Conservation (phyloP, 1,140 invertebrate species). For the Homalodisca vitripennis region DNA sequence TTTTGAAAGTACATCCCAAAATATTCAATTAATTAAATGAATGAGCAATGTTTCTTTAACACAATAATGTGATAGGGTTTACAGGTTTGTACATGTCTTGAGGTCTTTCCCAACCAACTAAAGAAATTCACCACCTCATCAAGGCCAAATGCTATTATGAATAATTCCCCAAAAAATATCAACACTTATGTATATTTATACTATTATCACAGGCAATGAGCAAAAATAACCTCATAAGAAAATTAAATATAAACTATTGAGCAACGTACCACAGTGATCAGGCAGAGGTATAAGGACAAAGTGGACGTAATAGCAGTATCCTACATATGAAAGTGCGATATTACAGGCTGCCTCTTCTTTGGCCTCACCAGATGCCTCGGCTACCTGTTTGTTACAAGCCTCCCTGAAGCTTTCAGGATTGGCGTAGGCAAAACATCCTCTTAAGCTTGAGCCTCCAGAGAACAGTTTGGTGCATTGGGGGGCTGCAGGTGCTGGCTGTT, state of each 20-base stretch:
- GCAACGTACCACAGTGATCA: slow-evolving; percentile 53
- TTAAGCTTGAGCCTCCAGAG: slow-evolving; percentile 56
- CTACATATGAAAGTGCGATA: slow-evolving; percentile 59
- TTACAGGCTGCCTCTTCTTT: slow-evolving; percentile 57
- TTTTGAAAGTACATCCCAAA: too few relatives aligned
- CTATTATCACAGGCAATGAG: too few relatives aligned
- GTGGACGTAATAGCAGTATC: slow-evolving; percentile 53
- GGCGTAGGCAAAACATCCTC: slow-evolving; percentile 49
- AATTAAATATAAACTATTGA: too few relatives aligned
- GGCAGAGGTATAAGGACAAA: slow-evolving; percentile 56
- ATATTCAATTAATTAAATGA: too few relatives aligned
- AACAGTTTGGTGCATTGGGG: slow-evolving; percentile 63
- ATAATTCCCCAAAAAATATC: too few relatives aligned
- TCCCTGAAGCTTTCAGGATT: slow-evolving; percentile 52
- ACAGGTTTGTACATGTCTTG: too few relatives aligned
- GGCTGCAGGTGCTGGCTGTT: slow-evolving; percentile 45
- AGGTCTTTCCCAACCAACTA: too few relatives aligned
- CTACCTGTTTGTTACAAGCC: slow-evolving; percentile 60
- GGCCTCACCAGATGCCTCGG: slow-evolving; percentile 45
- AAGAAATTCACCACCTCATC: too few relatives aligned
- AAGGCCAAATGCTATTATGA: too few relatives aligned
- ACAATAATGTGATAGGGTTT: too few relatives aligned
- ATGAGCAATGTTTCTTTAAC: too few relatives aligned
- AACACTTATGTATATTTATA: too few relatives aligned
- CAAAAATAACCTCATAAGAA: slow-evolving; percentile 3